These are phyloP conservation scores for Muraenolepis orangiensis DNA, from an alignment of 2,797 vertebrate species.

Conservation along the genomic window DNA sequence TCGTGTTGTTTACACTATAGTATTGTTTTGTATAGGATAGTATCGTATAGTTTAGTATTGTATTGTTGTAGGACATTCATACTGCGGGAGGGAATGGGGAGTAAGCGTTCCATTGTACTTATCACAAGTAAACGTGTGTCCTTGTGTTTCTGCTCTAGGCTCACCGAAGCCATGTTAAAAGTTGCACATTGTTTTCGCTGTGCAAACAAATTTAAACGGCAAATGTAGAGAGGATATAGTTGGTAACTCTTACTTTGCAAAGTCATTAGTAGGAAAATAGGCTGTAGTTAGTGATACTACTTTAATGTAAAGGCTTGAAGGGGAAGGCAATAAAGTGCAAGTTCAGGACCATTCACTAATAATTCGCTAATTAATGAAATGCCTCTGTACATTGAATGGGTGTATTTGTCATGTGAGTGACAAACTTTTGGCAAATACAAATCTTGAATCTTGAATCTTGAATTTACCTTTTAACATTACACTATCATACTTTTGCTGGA, in stretches of 20 bases:
- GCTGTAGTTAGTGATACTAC: constrained; percentile 13
- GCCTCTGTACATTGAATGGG: constrained; percentile 35
- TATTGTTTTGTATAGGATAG: too few species aligned
- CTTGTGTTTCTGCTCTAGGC: constrained; percentile 34
- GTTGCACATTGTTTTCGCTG: constrained; percentile 26
- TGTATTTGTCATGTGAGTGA: constrained; percentile 24
- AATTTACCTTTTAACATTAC: too few species aligned
- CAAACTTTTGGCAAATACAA: too few species aligned
- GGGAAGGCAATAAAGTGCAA: constrained; percentile 20
- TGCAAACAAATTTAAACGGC: constrained; percentile 32
- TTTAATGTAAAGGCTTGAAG: constrained; percentile 19
- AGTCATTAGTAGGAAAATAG: constrained; percentile 33
- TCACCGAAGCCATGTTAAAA: constrained; percentile 21
- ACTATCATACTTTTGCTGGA: too few species aligned
- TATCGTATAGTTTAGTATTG: too few species aligned
- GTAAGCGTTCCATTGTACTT: constrained; percentile 1
- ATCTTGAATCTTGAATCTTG: too few species aligned
- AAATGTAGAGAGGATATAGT: constrained; percentile 24
- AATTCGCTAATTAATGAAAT: constrained; percentile 22
- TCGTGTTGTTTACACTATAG: too few species aligned
- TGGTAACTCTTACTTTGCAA: constrained; percentile 25
- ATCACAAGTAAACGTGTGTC: background rate
- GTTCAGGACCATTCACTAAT: constrained; percentile 7
- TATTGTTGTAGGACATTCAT: too few species aligned
- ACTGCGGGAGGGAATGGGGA: too few species aligned